Evolutionary conservation across 2,888 invertebrate genomes (phyloP).

Genomic region (Amaurobius ferox): DNA sequence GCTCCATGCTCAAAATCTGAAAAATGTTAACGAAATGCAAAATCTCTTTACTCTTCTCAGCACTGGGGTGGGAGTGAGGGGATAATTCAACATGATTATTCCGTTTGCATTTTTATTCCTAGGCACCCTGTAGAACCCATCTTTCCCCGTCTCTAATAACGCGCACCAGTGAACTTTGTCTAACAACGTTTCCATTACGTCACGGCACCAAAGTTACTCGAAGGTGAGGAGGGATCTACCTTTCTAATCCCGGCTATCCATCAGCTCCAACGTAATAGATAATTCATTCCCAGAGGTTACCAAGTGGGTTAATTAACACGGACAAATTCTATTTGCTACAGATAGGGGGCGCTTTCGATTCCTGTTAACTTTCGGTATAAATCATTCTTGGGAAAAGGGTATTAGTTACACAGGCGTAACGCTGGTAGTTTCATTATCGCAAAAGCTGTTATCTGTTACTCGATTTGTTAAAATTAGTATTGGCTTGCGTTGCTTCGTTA

Average conservation of each 20-base stretch:
- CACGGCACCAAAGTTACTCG: background rate
- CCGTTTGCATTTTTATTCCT: background rate
- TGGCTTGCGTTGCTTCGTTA: no score
- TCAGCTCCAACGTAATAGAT: conserved; percentile 23
- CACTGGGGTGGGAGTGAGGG: background rate
- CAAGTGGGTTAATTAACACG: conserved; percentile 32
- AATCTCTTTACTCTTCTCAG: conserved; percentile 1
- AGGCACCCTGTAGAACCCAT: background rate
- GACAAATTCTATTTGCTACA: conserved; percentile 20
- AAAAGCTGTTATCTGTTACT: background rate
- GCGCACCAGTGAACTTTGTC: conserved; percentile 19
- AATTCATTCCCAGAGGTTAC: conserved; percentile 34
- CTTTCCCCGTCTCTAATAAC: conserved; percentile 37
- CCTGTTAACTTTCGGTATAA: background rate
- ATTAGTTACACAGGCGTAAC: background rate
- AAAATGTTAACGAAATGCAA: conserved; percentile 38
- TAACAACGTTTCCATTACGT: background rate
- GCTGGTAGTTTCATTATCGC: background rate
- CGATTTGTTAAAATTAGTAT: no score
- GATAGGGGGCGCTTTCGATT: background rate
- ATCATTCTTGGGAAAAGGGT: background rate
- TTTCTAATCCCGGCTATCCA: conserved; percentile 31
- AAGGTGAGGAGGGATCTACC: conserved; percentile 5
- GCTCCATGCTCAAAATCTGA: conserved; percentile 28
- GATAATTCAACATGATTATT: background rate